Evolutionary conservation across 1,140 invertebrate species (phyloP).

Genomic region (Conopomorpha cramerella): DNA sequence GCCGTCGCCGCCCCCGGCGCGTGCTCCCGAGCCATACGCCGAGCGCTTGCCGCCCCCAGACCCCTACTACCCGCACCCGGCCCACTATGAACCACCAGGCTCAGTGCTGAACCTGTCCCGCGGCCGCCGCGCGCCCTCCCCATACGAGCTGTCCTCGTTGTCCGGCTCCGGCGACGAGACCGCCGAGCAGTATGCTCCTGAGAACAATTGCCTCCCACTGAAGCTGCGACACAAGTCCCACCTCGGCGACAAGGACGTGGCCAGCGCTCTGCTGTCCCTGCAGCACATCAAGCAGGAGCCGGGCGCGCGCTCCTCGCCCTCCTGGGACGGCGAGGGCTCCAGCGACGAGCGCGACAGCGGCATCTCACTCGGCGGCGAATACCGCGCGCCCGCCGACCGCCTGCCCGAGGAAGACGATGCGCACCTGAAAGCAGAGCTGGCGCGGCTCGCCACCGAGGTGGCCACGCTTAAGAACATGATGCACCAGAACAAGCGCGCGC

Average conservation of each 20-base stretch:
- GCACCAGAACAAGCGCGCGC: conserved; percentile 55
- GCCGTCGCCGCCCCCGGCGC: conserved; percentile 39
- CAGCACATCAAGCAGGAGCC: conserved; percentile 86
- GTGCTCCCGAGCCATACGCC: conserved; percentile 60
- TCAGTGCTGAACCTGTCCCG: conserved; percentile 70
- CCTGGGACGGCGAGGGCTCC: conserved; percentile 82
- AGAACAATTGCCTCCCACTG: conserved; percentile 70
- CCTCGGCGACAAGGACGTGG: conserved; percentile 84
- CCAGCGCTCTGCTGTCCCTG: conserved; percentile 74
- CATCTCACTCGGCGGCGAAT: conserved; percentile 73
- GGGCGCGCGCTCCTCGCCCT: conserved; percentile 72
- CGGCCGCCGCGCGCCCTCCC: conserved; percentile 64
- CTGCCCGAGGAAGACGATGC: conserved; percentile 65
- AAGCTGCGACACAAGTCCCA: conserved; percentile 92
- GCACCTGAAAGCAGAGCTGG: conserved; percentile 83
- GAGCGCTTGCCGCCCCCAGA: conserved; percentile 49
- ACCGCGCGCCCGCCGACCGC: conserved; percentile 46
- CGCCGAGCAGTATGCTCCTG: conserved; percentile 49
- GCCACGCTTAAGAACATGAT: conserved; percentile 83
- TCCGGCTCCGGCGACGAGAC: conserved; percentile 74
- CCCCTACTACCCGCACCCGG: conserved; percentile 49
- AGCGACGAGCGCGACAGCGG: conserved; percentile 88
- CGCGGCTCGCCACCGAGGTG: conserved; percentile 88
- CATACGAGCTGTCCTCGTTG: conserved; percentile 71
- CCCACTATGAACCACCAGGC: conserved; percentile 58